Base-by-base conservation (phyloP, 1,140 invertebrate genomes). In the Eumaeus atala region DNA sequence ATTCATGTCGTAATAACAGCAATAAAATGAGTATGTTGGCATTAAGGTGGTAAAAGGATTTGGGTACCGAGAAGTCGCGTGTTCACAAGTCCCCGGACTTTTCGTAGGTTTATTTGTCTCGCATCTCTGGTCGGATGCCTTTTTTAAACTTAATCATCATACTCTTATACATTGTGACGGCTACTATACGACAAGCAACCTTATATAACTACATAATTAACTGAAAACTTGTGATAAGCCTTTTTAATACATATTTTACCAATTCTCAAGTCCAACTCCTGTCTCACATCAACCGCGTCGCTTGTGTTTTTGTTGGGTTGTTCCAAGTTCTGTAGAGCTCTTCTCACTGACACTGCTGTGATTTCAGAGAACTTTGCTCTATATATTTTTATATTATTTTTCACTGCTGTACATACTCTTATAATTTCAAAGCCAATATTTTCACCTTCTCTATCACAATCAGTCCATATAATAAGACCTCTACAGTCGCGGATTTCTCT, bases 381-480 rank as follows among this genome's bases (percentile, higher is more conserved):
- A 69, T 92, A 94, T 44, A 98, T 85, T 61, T 85, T 75, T 21
- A 98, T 88, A 79, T 92, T 92, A 18, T 91, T 92, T 74, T 97
- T 98, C 0, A 96, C 86, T 65, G 90, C 90, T 63, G 86, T 89
- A 74, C 98, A 99, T 5, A 99, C 96, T 63, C 96, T 87, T 52
- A 99, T 98, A 10, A 99, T 93, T 91, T 99, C 98, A 91, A 93
- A 98, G 1, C 98, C 98, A 87, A 99, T 99, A 82, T 99, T 99
- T 90, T 99, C 98, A 54, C 98, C 98, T 91, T 99, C 98, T 89
- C 98, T 92, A 91, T 99, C 98, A 91, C 98, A 98, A 97, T 99
- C 98, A 35, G 98, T 99, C 98, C 98, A 99, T 65, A 99, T 97
- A 16, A 99, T 94, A 8, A 99, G 88, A 0, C 92, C 91, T 56